Conservation (phyloP, 1,140 invertebrate genomes). For the Rhopalosiphum maidis region DNA sequence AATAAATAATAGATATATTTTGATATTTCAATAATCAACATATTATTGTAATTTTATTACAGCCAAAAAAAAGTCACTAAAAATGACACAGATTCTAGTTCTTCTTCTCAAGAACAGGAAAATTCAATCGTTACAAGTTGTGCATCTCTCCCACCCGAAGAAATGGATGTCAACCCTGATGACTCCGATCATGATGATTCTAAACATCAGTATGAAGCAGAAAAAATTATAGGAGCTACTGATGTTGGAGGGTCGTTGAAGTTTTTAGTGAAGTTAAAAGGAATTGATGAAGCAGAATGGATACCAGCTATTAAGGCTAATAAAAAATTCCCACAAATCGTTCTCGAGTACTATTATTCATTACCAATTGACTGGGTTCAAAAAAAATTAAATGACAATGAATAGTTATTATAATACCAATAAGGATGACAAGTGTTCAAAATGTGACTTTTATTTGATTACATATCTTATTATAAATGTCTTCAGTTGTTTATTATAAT, state of each 20-base stretch:
- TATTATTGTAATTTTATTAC: slow-evolving; percentile 63
- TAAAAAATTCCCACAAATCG: slow-evolving; percentile 90
- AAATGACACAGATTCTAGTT: no score
- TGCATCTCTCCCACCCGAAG: no score
- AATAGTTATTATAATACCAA: neutral
- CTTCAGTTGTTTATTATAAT: no score
- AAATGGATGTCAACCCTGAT: no score
- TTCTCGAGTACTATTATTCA: slow-evolving; percentile 85
- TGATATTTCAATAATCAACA: neutral
- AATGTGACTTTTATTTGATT: neutral
- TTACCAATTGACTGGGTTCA: no score
- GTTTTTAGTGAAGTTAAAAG: slow-evolving; percentile 94
- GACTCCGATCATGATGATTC: no score
- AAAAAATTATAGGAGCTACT: slow-evolving; percentile 94
- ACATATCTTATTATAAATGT: slow-evolving; percentile 10
- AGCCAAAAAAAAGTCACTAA: no score
- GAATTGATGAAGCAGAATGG: slow-evolving; percentile 86
- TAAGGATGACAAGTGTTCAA: neutral
- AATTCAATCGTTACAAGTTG: no score
- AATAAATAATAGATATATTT: neutral
- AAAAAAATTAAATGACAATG: neutral
- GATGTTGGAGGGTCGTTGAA: slow-evolving; percentile 93
- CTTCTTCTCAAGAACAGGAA: no score
- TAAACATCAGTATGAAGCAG: no score
- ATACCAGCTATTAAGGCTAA: slow-evolving; percentile 92